These are phyloP conservation scores for Melikaiella ostensackeni DNA, from an alignment of 2,888 invertebrate species.

Conservation along the genomic window DNA sequence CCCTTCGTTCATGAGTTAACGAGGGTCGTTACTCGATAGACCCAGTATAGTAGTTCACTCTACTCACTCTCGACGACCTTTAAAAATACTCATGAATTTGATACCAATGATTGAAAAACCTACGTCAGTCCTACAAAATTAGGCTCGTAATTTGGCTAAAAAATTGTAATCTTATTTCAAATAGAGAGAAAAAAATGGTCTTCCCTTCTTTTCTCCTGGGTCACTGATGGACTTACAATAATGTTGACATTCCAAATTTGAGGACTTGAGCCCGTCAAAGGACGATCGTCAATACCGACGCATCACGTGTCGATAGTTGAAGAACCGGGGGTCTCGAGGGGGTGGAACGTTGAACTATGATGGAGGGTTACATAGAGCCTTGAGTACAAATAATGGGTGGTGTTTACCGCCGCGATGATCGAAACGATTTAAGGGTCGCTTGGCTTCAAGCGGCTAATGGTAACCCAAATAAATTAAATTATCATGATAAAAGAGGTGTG, in stretches of 20 bases:
- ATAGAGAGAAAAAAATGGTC: neutral
- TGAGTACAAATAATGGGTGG: slow-evolving; percentile 72
- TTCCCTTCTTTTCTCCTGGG: neutral
- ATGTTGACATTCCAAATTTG: slow-evolving; percentile 20
- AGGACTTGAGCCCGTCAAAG: slow-evolving; percentile 20
- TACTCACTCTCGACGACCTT: slow-evolving; percentile 6
- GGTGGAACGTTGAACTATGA: neutral
- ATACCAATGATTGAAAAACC: slow-evolving; percentile 19
- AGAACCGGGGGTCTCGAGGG: slow-evolving; percentile 16
- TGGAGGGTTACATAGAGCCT: slow-evolving; percentile 51
- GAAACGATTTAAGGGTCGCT: slow-evolving; percentile 68
- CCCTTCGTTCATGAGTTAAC: slow-evolving; percentile 59
- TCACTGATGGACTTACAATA: slow-evolving; percentile 20
- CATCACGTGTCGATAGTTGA: slow-evolving; percentile 32
- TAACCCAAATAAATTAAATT: slow-evolving; percentile 75
- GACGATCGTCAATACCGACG: slow-evolving; percentile 1
- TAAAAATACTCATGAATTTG: slow-evolving; percentile 18
- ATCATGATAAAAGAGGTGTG: slow-evolving; percentile 72
- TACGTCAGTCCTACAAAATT: neutral
- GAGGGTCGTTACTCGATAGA: slow-evolving; percentile 59
- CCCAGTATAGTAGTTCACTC: slow-evolving; percentile 6
- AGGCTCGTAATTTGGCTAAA: neutral
- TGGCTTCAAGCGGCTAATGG: slow-evolving; percentile 72
- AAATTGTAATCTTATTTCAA: neutral
- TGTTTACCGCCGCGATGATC: slow-evolving; percentile 73